Evolutionary conservation across 2,888 invertebrate species (phyloP).

Genomic region (Drosophila leonis): DNA sequence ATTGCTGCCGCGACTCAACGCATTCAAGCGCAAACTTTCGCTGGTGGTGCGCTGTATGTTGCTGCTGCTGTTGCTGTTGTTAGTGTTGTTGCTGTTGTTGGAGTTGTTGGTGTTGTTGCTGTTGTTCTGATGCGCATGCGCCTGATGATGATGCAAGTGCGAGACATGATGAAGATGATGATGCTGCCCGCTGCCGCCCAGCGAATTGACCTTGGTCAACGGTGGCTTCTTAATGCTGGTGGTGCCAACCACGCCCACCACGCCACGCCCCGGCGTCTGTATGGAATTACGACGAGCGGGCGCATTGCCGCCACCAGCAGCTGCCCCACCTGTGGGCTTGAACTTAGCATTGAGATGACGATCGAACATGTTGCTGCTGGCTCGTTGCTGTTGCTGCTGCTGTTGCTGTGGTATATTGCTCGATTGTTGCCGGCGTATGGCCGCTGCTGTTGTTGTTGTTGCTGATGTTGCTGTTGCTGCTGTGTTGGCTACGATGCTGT

Average conservation of each 20-base stretch:
- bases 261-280: slow-evolving; percentile 70
- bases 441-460: slow-evolving; percentile 34
- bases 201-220: slow-evolving; percentile 77
- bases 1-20: slow-evolving; percentile 54
- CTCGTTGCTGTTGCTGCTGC: slow-evolving; percentile 38
- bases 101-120: slow-evolving; percentile 39
- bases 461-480: slow-evolving; percentile 22
- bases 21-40: slow-evolving; percentile 89
- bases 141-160: slow-evolving; percentile 56
- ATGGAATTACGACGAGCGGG: slow-evolving; percentile 79
- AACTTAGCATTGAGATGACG: slow-evolving; percentile 79
- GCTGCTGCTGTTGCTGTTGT: slow-evolving; percentile 65
- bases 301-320: slow-evolving; percentile 42
- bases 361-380: slow-evolving; percentile 77
- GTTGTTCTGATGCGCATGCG: slow-evolving; percentile 42
- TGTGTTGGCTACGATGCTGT: slow-evolving; percentile 52
- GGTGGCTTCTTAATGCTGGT: slow-evolving; percentile 78
- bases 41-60: slow-evolving; percentile 90
- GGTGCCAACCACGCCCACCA: slow-evolving; percentile 58
- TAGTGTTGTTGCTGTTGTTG: slow-evolving; percentile 49
- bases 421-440: slow-evolving; percentile 44
- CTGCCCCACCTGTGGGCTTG: slow-evolving; percentile 66
- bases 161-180: slow-evolving; percentile 67
- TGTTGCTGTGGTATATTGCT: slow-evolving; percentile 33
- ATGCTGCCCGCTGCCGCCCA: slow-evolving; percentile 64